Evolutionary conservation across 1,140 invertebrate species (phyloP).

Genomic region (Cheumatopsyche charites): DNA sequence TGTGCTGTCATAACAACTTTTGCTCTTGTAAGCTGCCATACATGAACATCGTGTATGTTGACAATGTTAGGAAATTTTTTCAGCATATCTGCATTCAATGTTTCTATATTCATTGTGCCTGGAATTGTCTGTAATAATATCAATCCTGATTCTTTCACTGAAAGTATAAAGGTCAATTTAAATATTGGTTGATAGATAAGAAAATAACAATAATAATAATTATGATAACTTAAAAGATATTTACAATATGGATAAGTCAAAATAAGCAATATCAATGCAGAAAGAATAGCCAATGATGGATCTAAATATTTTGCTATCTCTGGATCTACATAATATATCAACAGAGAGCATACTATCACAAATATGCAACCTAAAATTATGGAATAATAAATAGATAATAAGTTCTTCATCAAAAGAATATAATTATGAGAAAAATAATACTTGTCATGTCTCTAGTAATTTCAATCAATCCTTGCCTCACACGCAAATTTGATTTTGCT

Average conservation of each 20-base stretch:
- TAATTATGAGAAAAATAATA: constrained; percentile 39
- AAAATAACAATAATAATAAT: constrained; percentile 1
- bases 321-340: constrained; percentile 68
- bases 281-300: constrained; percentile 71
- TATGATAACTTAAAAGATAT: not conserved
- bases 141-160: constrained; percentile 78
- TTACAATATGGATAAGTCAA: constrained; percentile 78
- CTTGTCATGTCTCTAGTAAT: constrained; percentile 68
- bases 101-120: constrained; percentile 75
- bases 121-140: constrained; percentile 84
- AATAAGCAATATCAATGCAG: constrained; percentile 66
- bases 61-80: constrained; percentile 78
- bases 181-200: constrained; percentile 15
- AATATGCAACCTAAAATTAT: constrained; percentile 65
- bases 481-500: constrained; percentile 51
- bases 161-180: constrained; percentile 46
- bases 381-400: constrained; percentile 38
- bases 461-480: constrained; percentile 61
- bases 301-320: constrained; percentile 74
- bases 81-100: constrained; percentile 67
- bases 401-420: not conserved
- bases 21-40: constrained; percentile 76
- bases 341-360: constrained; percentile 69
- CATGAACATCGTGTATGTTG: constrained; percentile 81
- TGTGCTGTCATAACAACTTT: constrained; percentile 77